Evolutionary conservation across 2,888 invertebrate species (phyloP).

Genomic region (Masnerella sp.): DNA sequence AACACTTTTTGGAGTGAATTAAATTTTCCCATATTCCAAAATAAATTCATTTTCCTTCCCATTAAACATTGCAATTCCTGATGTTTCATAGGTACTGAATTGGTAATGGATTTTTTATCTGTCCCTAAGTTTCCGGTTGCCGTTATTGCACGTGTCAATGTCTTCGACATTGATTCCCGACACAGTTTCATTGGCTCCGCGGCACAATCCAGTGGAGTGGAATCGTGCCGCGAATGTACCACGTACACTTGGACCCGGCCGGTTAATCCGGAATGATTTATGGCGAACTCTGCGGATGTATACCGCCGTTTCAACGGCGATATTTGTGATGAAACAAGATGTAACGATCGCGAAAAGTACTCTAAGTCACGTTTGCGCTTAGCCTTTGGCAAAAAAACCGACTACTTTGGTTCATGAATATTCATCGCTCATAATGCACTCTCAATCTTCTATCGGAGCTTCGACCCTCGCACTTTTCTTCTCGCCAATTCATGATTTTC

Average conservation of each 20-base stretch:
- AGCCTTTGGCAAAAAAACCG: slow-evolving; percentile 22
- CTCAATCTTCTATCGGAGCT: slow-evolving; percentile 43
- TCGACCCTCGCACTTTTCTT: slow-evolving; percentile 2
- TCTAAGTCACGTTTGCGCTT: slow-evolving; percentile 14
- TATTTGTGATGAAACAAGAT: slow-evolving; percentile 52
- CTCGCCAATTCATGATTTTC: slow-evolving; percentile 24
- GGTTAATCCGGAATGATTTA: slow-evolving; percentile 65
- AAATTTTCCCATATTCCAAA: too few species aligned
- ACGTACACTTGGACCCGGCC: slow-evolving; percentile 62
- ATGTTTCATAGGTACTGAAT: too few species aligned
- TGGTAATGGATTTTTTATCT: not conserved
- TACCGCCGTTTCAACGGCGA: slow-evolving; percentile 46
- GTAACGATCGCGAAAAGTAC: slow-evolving; percentile 42
- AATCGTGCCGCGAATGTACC: slow-evolving; percentile 41
- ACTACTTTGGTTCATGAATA: slow-evolving; percentile 60
- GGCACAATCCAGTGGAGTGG: slow-evolving; percentile 38
- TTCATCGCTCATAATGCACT: slow-evolving; percentile 62
- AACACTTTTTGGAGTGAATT: too few species aligned
- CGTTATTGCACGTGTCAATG: slow-evolving; percentile 33
- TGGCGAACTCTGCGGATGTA: slow-evolving; percentile 51
- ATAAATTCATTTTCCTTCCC: too few species aligned
- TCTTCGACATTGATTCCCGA: slow-evolving; percentile 40
- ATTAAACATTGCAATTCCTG: too few species aligned
- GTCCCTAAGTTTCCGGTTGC: not conserved
- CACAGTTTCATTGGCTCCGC: slow-evolving; percentile 34